phyloP scores from a whole-genome alignment of 2,113 vertebrate species.

The Perca schrenkii region DNA sequence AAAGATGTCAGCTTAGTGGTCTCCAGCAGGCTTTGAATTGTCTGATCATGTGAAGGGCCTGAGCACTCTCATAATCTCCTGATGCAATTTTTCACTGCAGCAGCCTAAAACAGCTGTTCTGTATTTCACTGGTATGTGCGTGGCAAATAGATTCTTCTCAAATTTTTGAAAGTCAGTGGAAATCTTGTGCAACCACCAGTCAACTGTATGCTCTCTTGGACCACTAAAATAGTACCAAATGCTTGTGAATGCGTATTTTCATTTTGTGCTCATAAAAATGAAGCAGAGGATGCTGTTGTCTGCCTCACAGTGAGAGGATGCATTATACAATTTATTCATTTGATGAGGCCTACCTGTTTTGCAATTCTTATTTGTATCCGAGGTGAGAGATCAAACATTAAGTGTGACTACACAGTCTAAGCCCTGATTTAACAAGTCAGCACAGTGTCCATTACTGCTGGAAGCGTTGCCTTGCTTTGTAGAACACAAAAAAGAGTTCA shows the following conservation, averaged over 20 bases:
- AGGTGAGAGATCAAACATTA: constrained; percentile 61
- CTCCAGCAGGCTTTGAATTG: constrained; percentile 74
- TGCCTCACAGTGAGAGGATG: constrained; percentile 32
- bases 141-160: constrained; percentile 25
- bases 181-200: constrained; percentile 25
- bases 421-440: constrained; percentile 35
- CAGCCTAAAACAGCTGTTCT: constrained; percentile 51
- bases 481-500: constrained; percentile 1
- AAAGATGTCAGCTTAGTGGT: constrained; percentile 76
- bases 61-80: constrained; percentile 70
- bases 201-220: constrained; percentile 6
- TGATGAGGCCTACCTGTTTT: constrained; percentile 58
- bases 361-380: constrained; percentile 58
- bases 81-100: constrained; percentile 73
- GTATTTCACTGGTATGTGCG: constrained; percentile 32
- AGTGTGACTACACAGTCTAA: constrained; percentile 20
- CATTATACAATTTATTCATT: constrained; percentile 55
- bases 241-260: constrained; percentile 16
- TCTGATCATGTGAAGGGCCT: constrained; percentile 75
- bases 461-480: background rate
- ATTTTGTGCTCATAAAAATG: constrained; percentile 44
- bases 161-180: constrained; percentile 22
- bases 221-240: constrained; percentile 5
- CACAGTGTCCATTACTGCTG: background rate
- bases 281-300: constrained; percentile 43